phyloP scores from a whole-genome alignment of 1,140 invertebrate genomes.

The Penaeus japonicus region DNA sequence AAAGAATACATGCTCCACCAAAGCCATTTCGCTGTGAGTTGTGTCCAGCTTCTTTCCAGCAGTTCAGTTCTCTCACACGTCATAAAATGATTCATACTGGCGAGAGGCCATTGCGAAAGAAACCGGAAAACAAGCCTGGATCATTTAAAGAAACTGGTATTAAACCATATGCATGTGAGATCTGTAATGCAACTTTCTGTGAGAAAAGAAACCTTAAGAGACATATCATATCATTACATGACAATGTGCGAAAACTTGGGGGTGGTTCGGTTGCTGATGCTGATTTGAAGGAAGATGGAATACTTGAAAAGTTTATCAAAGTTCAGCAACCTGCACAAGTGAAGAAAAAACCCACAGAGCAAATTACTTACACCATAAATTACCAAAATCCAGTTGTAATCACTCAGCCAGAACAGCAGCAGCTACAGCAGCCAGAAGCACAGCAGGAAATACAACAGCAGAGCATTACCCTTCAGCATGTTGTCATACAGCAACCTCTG shows the following conservation, averaged over 20 bases:
- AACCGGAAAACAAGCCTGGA: conserved; percentile 38
- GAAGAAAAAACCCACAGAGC: conserved; percentile 28
- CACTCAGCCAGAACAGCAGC: conserved; percentile 34
- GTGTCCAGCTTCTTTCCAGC: conserved; percentile 62
- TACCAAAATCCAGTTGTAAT: conserved; percentile 39
- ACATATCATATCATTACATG: conserved; percentile 56
- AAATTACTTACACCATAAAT: conserved; percentile 42
- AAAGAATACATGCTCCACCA: conserved; percentile 66
- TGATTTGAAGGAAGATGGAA: conserved; percentile 32
- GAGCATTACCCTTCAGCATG: conserved; percentile 33
- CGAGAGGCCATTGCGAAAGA: conserved; percentile 42
- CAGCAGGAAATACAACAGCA: background rate
- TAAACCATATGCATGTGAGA: conserved; percentile 52
- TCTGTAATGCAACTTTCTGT: conserved; percentile 57
- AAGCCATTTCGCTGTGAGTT: conserved; percentile 68
- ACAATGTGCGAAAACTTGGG: conserved; percentile 38
- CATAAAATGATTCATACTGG: conserved; percentile 60
- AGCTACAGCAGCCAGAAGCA: conserved; percentile 11
- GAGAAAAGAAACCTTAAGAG: conserved; percentile 57
- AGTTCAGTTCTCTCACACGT: conserved; percentile 49
- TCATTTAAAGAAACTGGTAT: conserved; percentile 35
- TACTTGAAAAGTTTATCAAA: conserved; percentile 35
- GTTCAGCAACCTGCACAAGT: conserved; percentile 33
- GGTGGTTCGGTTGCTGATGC: background rate
- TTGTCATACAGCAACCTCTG: conserved; percentile 32